Evolutionary conservation across 1,140 invertebrate genomes (phyloP).

Genomic region (Drosophila kepulauana): DNA sequence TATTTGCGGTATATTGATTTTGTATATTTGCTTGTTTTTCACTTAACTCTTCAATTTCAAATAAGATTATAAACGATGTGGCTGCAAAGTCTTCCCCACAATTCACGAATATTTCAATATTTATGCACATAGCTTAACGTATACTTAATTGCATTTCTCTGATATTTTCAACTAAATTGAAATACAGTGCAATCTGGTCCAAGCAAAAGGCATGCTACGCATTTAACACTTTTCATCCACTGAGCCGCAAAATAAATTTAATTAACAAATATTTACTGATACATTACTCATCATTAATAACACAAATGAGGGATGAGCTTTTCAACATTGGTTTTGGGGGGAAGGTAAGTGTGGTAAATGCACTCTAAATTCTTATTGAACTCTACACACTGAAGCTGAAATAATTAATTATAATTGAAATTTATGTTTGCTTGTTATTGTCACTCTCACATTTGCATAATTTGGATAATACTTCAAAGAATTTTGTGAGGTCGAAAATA

Average conservation of each 20-base stretch:
- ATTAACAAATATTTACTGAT: conserved; percentile 73
- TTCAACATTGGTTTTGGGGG: not conserved
- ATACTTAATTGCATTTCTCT: conserved; percentile 15
- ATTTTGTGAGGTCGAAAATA: conserved; percentile 25
- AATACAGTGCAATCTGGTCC: conserved; percentile 9
- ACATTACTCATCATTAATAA: conserved; percentile 73
- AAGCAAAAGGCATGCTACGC: not conserved
- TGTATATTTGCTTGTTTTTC: too few relatives aligned
- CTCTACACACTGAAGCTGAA: conserved; percentile 23
- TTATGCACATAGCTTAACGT: not conserved
- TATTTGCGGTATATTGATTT: too few relatives aligned
- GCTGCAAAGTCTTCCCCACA: not conserved
- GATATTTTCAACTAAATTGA: not conserved
- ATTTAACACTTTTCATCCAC: conserved; percentile 50
- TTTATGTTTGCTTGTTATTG: conserved; percentile 16
- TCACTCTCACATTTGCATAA: not conserved
- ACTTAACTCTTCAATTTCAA: too few relatives aligned
- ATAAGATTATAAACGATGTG: not conserved
- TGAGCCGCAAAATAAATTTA: conserved; percentile 54
- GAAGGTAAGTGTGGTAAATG: not conserved
- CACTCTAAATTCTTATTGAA: conserved; percentile 11
- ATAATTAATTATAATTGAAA: conserved; percentile 72
- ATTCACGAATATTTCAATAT: not conserved
- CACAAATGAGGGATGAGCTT: conserved; percentile 21
- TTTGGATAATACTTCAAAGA: conserved; percentile 51